Percentiles rank a stretch among this genome's conserved stretches.
These are phyloP conservation scores for Microcebus ravelobensis DNA, from an alignment of 2,113 vertebrate genomes.

Conservation along the genomic window DNA sequence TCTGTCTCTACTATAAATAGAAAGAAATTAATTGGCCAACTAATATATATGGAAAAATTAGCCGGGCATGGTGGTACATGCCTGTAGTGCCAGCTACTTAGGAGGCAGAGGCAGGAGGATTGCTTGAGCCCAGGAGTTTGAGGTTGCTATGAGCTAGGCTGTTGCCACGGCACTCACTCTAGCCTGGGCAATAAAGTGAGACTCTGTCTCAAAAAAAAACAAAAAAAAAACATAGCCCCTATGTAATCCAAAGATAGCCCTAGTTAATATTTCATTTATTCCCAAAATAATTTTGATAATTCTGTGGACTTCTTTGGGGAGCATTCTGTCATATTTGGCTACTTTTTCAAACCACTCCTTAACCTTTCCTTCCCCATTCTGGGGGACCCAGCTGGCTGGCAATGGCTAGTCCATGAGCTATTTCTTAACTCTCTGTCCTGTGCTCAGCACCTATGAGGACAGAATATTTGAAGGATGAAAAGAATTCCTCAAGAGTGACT, in stretches of 20 bases:
- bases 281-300: background rate
- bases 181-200: too few species aligned
- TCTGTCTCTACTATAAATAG: too few species aligned
- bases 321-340: background rate
- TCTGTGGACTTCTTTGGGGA: conserved; percentile 2
- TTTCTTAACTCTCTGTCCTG: background rate
- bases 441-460: background rate
- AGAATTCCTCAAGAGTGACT: background rate
- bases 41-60: too few species aligned
- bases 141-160: too few species aligned
- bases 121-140: too few species aligned
- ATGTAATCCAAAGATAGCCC: background rate
- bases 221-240: background rate
- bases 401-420: background rate
- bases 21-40: too few species aligned
- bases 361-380: background rate
- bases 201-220: too few species aligned
- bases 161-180: too few species aligned
- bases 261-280: conserved; percentile 21
- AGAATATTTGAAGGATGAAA: conserved; percentile 23
- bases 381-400: background rate
- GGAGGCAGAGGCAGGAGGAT: too few species aligned
- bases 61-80: too few species aligned
- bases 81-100: too few species aligned
- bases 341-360: conserved; percentile 16